Evolutionary conservation across 2,888 invertebrate genomes (phyloP).

Genomic region (Cephonodes hylas): DNA sequence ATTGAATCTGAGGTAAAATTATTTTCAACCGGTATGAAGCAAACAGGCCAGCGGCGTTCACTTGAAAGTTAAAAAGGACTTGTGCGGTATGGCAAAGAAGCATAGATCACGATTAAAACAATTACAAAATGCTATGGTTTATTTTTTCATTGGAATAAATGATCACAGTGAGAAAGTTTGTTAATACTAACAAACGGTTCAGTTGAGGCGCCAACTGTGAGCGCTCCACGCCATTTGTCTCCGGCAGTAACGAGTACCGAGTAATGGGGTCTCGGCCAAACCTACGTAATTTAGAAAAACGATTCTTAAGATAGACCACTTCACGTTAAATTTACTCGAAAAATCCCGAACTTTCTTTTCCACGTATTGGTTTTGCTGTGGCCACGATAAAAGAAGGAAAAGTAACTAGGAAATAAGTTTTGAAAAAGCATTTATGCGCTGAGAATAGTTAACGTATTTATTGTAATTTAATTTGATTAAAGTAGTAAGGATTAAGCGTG

Average conservation of each 20-base stretch:
- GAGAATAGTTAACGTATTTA: background rate
- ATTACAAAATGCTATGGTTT: conserved; percentile 35
- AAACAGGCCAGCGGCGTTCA: background rate
- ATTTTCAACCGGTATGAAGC: background rate
- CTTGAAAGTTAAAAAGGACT: background rate
- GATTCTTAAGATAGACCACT: conserved; percentile 44
- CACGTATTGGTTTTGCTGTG: background rate
- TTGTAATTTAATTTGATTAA: background rate
- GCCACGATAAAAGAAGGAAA: background rate
- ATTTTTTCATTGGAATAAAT: conserved; percentile 61
- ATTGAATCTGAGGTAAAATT: background rate
- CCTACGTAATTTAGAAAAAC: conserved; percentile 64
- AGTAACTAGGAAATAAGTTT: no score
- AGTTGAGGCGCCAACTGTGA: conserved; percentile 48
- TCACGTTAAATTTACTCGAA: conserved; percentile 33
- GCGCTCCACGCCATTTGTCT: conserved; percentile 59
- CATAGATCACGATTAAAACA: conserved; percentile 7
- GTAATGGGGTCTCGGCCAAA: conserved; percentile 53
- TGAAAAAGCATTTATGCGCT: no score
- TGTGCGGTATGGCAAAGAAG: background rate
- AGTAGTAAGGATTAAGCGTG: no score
- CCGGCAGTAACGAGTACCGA: conserved; percentile 49
- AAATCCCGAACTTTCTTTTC: conserved; percentile 19
- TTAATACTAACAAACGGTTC: conserved; percentile 64
- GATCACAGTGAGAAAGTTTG: conserved; percentile 54